phyloP scores from a whole-genome alignment of 2,113 vertebrate genomes.

The Cyprinus carpio region DNA sequence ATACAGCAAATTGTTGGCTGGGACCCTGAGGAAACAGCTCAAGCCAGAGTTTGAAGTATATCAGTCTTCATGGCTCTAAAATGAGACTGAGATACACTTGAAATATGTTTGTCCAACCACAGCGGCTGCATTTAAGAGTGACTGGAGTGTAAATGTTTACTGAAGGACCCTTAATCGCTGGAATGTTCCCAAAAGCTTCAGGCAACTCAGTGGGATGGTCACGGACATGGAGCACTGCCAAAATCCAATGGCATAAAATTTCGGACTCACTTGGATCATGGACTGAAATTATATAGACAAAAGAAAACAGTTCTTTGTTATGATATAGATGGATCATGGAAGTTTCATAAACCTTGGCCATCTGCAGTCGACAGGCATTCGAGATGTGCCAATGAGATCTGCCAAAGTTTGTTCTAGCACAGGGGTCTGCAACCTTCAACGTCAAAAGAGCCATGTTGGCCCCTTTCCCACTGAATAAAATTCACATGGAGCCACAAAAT shows the following conservation, averaged over 20 bases:
- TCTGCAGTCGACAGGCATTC: background rate
- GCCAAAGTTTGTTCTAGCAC: slow-evolving; percentile 10
- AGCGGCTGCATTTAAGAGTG: slow-evolving; percentile 47
- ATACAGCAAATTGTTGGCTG: slow-evolving; percentile 44
- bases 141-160: slow-evolving; percentile 54
- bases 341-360: background rate
- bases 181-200: slow-evolving; percentile 64
- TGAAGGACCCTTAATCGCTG: slow-evolving; percentile 60
- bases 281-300: background rate
- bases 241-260: slow-evolving; percentile 1
- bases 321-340: slow-evolving; percentile 11
- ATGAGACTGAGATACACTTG: slow-evolving; percentile 57
- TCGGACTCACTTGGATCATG: background rate
- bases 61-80: slow-evolving; percentile 64
- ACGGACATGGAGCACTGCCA: background rate
- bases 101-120: slow-evolving; percentile 51
- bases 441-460: no score
- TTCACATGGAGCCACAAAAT: no score
- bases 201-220: slow-evolving; percentile 44
- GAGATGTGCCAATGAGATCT: background rate
- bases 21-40: slow-evolving; percentile 59
- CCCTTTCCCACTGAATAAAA: no score
- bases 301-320: slow-evolving; percentile 5
- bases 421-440: no score
- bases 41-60: slow-evolving; percentile 61